Evolutionary conservation across 2,113 vertebrate genomes (phyloP), one percentile per base, ranked within the genome.

Genomic region (Argyrosomus japonicus): DNA sequence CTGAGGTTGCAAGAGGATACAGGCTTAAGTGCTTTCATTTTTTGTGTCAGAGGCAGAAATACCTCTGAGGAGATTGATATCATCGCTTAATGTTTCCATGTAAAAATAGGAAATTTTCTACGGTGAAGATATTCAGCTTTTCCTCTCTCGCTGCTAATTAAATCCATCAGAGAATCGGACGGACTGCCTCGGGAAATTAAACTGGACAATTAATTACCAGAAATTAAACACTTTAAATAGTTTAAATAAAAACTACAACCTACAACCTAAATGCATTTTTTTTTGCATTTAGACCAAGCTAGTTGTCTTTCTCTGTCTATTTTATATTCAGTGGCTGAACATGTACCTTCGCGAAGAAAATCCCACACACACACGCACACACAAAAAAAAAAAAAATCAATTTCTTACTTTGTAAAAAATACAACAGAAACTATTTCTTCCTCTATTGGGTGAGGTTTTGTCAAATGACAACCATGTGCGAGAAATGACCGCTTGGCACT

Each of bases 401-500:
- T 40, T 63, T 80, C 60, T 29, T 58, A 64, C 80, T 88, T 91
- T 79, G 65, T 19, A 36, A 81, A 68, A 67, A 65, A 82, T 29
- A 65, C 32, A 54, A 23, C 47, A 74, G 82, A 75, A 86, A 65
- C 57, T 3, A 77, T 82, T 84, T 72, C 56, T 65, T 65, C 81
- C 47, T 69, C 64, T 68, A 61, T 79, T 73, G 25, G 69, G 21
- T 67, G 82, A 92, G 78, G 84, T 89, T 90, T 89, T 60, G 77
- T 65, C 64, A 40, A 88, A 87, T n/a, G 64, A 83, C 84, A 80
- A 83, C 82, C 88, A 86, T 87, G 87, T 89, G 85, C 79, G 67
- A 80, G 82, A 89, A 91, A 87, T 70, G 82, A 85, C 67, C 78
- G 27, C 79, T 91, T 94, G 93, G 93, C 93, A 89, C 81, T 88